Evolutionary conservation across 2,888 invertebrate species (phyloP).

Genomic region (Clivina fossor): DNA sequence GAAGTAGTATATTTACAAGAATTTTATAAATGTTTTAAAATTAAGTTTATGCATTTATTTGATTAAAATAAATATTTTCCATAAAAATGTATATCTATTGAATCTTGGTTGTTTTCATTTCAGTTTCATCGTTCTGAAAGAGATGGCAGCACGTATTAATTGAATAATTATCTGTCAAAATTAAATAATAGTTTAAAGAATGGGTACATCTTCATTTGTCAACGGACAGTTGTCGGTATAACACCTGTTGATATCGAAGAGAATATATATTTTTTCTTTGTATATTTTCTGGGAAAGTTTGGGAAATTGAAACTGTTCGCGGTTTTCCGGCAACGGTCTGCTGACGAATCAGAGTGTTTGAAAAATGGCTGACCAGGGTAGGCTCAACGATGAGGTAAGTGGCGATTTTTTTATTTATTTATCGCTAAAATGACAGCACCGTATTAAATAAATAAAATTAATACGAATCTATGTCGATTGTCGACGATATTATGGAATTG

Average conservation of each 20-base stretch:
- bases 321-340: conserved; percentile 32
- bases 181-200: conserved; percentile 25
- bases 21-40: too few relatives aligned
- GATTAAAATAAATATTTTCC: too few relatives aligned
- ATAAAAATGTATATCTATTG: too few relatives aligned
- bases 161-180: conserved; percentile 29
- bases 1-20: too few relatives aligned
- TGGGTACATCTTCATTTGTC: conserved; percentile 21
- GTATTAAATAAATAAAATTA: conserved; percentile 2
- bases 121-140: too few relatives aligned
- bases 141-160: conserved; percentile 25
- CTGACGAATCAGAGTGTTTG: conserved; percentile 38
- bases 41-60: too few relatives aligned
- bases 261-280: too few relatives aligned
- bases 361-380: conserved; percentile 50
- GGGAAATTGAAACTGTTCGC: conserved; percentile 19
- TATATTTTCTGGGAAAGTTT: too few relatives aligned
- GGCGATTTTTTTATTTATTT: conserved; percentile 29
- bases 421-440: conserved; percentile 22
- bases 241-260: conserved; percentile 20
- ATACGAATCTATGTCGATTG: not conserved
- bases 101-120: too few relatives aligned
- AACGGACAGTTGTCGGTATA: conserved; percentile 24
- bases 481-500: conserved; percentile 2
- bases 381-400: conserved; percentile 52